A percentile compares a stretch with the other conserved stretches of the same genome.
phyloP scores from a whole-genome alignment of 2,888 invertebrate species.

The Timema podura region DNA sequence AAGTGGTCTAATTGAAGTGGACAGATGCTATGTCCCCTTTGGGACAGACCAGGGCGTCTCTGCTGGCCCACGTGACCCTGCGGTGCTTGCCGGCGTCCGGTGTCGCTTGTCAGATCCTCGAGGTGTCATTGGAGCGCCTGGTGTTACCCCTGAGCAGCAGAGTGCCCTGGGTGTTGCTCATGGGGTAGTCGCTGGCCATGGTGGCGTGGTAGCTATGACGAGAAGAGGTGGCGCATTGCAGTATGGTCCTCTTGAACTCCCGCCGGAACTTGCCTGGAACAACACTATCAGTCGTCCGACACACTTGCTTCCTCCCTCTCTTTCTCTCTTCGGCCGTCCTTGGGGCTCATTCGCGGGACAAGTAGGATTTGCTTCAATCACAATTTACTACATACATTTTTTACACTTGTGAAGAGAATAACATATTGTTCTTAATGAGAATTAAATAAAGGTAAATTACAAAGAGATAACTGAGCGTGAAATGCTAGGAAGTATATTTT shows the following conservation, averaged over 20 bases:
- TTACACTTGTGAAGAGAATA: too few species aligned
- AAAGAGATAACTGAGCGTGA: too few species aligned
- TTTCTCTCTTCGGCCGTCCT: too few species aligned
- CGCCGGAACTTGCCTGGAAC: slow-evolving; percentile 69
- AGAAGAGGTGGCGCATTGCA: slow-evolving; percentile 48
- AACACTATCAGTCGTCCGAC: slow-evolving; percentile 37
- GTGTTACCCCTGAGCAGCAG: slow-evolving; percentile 23
- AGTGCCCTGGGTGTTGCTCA: slow-evolving; percentile 20
- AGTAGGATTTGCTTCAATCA: too few species aligned
- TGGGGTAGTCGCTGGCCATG: slow-evolving; percentile 21
- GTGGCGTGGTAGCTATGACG: slow-evolving; percentile 17
- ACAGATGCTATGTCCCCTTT: slow-evolving; percentile 3
- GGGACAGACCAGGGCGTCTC: slow-evolving; percentile 14
- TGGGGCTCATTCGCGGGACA: too few species aligned
- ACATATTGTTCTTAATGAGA: too few species aligned
- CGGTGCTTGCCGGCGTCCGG: slow-evolving; percentile 21
- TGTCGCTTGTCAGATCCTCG: slow-evolving; percentile 6
- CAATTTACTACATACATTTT: too few species aligned
- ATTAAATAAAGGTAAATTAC: too few species aligned
- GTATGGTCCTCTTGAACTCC: slow-evolving; percentile 66
- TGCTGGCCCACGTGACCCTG: slow-evolving; percentile 22
- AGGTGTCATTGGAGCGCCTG: slow-evolving; percentile 28
- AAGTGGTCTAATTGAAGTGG: slow-evolving; percentile 15
- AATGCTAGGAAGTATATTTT: too few species aligned
- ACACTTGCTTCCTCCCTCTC: too few species aligned